phyloP scores from a whole-genome alignment of 2,797 vertebrate genomes.

The Pelochelys cantorii region DNA sequence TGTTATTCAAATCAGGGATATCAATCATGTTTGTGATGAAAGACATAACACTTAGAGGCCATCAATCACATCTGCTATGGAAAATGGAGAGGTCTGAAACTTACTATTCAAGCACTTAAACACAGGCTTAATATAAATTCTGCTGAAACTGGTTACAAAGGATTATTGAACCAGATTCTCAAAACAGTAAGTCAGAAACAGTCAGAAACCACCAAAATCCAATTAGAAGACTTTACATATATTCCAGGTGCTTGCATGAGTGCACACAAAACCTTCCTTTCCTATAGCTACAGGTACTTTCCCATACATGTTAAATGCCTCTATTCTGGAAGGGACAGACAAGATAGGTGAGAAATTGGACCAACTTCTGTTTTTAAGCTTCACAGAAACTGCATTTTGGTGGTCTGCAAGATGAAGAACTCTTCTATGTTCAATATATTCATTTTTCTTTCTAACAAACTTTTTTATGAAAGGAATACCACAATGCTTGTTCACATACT shows the following conservation, averaged over 20 bases:
- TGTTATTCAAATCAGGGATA: conserved; percentile 27
- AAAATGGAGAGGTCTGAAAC: conserved; percentile 16
- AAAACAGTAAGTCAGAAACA: background rate
- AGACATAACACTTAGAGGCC: conserved; percentile 39
- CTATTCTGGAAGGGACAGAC: background rate
- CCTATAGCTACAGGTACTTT: background rate
- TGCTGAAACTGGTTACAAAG: conserved; percentile 7
- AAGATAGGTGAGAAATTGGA: background rate
- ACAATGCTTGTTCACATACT: background rate
- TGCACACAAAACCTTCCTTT: background rate
- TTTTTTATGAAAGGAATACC: background rate
- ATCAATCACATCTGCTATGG: conserved; percentile 26
- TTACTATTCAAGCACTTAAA: conserved; percentile 36
- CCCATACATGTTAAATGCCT: background rate
- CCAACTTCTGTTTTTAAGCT: background rate
- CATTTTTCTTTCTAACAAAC: background rate
- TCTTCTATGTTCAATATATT: background rate
- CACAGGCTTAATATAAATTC: background rate
- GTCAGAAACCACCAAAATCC: background rate
- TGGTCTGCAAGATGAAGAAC: no score
- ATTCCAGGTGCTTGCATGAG: background rate
- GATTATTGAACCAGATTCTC: background rate
- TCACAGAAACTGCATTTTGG: background rate
- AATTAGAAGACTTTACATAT: background rate
- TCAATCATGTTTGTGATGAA: conserved; percentile 32